Evolutionary conservation across 1,140 invertebrate species (phyloP), one percentile per base, ranked within the genome.

Genomic region (Goniozus legneri): DNA sequence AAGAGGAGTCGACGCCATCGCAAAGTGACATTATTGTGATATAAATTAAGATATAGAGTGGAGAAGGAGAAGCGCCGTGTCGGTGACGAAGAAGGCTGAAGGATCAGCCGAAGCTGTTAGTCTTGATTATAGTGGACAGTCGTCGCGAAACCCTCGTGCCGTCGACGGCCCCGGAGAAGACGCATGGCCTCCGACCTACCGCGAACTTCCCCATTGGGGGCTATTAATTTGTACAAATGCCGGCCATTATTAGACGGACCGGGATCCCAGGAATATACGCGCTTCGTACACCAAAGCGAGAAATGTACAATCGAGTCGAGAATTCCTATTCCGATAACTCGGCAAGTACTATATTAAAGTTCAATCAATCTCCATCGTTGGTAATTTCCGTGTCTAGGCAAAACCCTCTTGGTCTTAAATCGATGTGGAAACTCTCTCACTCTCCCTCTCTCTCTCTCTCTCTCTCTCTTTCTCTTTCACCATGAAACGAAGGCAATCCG

Each of bases 41-140:
- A 71, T 67, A 73, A 73, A 75, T 75, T 70, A 63, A 69, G 71
- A 73, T 73, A 68, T 66, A 68, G 61, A 64, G 65, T 61, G 57
- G 55, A 51, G 38, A 19, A 46, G 47, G 47, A 57, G 61, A 47
- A 13, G 3, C 32, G 43, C 47, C 54, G 46, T 42, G 52, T 49
- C 60, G 51, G 47, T 58, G 58, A 63, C 54, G 67, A 67, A 69
- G 67, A 68, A 69, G 62, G 60, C 62, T 72, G 64, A 67, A 66
- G 69, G 67, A 71, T 71, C 67, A 71, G 64, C 67, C 65, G 56
- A 60, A 64, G 64, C 71, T 70, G 67, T 75, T 75, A 73, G 65
- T 75, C 71, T 73, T 75, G 72, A 75, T 75, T 75, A 75, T 67
- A 56, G 61, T 47, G 61, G 69, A 69, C 57, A 65, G 19, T 70